Evolutionary conservation across 2,888 invertebrate species (phyloP).

Genomic region (Platycheirus albimanus): DNA sequence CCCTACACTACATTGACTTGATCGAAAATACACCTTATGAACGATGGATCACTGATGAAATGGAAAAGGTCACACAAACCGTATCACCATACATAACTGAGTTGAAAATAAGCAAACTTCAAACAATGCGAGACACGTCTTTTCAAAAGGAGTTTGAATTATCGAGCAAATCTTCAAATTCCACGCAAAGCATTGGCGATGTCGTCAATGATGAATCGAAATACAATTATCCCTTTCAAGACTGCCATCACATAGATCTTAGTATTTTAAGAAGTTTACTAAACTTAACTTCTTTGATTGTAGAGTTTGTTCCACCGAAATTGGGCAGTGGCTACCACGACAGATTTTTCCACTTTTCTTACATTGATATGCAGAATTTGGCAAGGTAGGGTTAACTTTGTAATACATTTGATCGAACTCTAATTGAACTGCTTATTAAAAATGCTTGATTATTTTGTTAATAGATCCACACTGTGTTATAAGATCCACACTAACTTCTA

Average conservation of each 20-base stretch:
- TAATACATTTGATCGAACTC: no score
- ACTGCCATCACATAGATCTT: conserved; percentile 79
- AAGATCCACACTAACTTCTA: no score
- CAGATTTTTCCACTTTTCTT: conserved; percentile 78
- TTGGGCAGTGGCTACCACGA: conserved; percentile 76
- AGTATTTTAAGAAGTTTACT: conserved; percentile 77
- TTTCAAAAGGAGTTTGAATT: conserved; percentile 74
- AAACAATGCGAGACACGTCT: conserved; percentile 75
- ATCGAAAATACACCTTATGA: conserved; percentile 78
- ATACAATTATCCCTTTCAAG: conserved; percentile 77
- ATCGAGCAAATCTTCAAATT: conserved; percentile 29
- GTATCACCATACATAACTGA: conserved; percentile 76
- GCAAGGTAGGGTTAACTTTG: conserved; percentile 74
- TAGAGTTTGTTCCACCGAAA: conserved; percentile 79
- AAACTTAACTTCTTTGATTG: conserved; percentile 75
- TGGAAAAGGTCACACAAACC: conserved; percentile 75
- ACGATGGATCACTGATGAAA: conserved; percentile 77
- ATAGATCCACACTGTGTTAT: no score
- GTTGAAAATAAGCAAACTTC: conserved; percentile 78
- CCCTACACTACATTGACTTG: conserved; percentile 78
- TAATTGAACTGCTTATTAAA: no score
- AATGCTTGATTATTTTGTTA: no score
- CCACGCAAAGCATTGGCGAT: conserved; percentile 45
- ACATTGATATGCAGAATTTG: conserved; percentile 77
- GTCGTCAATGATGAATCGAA: conserved; percentile 68